These are phyloP conservation scores for Hyposoter dolosus DNA, from an alignment of 2,888 invertebrate species.

Conservation along the genomic window DNA sequence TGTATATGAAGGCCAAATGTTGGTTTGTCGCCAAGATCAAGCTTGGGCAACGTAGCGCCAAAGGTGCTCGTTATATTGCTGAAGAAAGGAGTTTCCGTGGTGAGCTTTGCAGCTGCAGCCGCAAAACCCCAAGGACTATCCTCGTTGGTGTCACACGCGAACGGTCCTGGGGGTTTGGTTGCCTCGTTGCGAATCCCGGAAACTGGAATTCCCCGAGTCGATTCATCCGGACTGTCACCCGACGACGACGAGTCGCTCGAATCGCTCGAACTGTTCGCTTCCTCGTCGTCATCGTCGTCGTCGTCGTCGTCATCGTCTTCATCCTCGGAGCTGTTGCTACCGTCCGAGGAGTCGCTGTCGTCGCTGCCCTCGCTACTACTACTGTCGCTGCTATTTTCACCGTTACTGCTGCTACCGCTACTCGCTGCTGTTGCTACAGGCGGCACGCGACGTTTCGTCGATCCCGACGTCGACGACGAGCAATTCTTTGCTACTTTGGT, in stretches of 20 bases:
- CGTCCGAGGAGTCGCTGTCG: slow-evolving; percentile 75
- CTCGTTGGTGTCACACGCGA: slow-evolving; percentile 82
- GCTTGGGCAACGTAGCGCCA: slow-evolving; percentile 80
- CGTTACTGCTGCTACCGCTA: slow-evolving; percentile 56
- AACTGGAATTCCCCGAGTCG: slow-evolving; percentile 79
- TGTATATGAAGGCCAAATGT: slow-evolving; percentile 81
- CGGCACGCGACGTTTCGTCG: slow-evolving; percentile 41
- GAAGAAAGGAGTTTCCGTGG: slow-evolving; percentile 81
- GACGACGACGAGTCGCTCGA: slow-evolving; percentile 77
- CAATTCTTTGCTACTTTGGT: neutral
- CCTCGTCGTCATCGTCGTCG: slow-evolving; percentile 73
- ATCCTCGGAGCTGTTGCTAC: slow-evolving; percentile 79
- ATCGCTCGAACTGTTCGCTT: slow-evolving; percentile 71
- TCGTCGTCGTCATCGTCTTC: slow-evolving; percentile 75
- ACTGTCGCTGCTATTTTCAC: slow-evolving; percentile 50
- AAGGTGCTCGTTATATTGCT: slow-evolving; percentile 82
- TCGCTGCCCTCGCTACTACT: slow-evolving; percentile 74
- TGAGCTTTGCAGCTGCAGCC: slow-evolving; percentile 86
- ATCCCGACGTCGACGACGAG: slow-evolving; percentile 10
- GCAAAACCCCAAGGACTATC: slow-evolving; percentile 88
- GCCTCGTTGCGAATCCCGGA: slow-evolving; percentile 65
- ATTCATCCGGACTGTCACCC: slow-evolving; percentile 66
- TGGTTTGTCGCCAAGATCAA: slow-evolving; percentile 79
- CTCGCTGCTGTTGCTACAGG: slow-evolving; percentile 37
- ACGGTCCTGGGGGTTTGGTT: slow-evolving; percentile 81